A percentile compares a stretch with the other conserved stretches of the same genome.
Evolutionary conservation across 2,888 invertebrate species (phyloP).

Genomic region (Acrobasis consociella): DNA sequence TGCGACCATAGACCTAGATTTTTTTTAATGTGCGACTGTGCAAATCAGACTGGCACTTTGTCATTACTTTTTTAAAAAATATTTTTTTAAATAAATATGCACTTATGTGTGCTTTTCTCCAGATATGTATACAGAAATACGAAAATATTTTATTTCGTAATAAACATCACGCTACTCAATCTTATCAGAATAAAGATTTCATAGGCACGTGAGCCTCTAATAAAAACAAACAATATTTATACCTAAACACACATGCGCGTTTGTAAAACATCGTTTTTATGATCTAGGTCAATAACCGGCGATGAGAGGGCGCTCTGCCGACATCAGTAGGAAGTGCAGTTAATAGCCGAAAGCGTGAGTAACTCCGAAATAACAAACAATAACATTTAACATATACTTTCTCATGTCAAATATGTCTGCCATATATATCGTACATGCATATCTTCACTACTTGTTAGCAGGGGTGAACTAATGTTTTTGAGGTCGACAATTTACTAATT

Average conservation of each 20-base stretch:
- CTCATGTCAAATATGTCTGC: constrained; percentile 18
- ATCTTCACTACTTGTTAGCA: no score
- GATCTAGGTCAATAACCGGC: constrained; percentile 8
- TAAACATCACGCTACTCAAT: no score
- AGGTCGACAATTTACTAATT: no score
- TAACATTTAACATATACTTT: constrained; percentile 20
- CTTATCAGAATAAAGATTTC: background rate
- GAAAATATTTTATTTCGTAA: no score
- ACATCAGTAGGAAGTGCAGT: constrained; percentile 44
- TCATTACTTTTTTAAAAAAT: no score
- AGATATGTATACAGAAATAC: no score
- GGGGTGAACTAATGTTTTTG: no score
- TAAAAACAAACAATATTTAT: background rate
- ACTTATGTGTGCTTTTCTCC: no score
- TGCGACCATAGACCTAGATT: no score
- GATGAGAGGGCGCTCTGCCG: constrained; percentile 25
- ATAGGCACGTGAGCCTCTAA: background rate
- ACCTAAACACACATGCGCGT: background rate
- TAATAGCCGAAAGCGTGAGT: constrained; percentile 58
- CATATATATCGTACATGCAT: constrained; percentile 25
- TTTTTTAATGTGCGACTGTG: no score
- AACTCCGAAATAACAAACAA: constrained; percentile 38
- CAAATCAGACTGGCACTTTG: no score
- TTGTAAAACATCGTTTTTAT: background rate
- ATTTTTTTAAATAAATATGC: no score